Conservation (phyloP, 2,888 invertebrate species). For the Gastrophysa polygoni region DNA sequence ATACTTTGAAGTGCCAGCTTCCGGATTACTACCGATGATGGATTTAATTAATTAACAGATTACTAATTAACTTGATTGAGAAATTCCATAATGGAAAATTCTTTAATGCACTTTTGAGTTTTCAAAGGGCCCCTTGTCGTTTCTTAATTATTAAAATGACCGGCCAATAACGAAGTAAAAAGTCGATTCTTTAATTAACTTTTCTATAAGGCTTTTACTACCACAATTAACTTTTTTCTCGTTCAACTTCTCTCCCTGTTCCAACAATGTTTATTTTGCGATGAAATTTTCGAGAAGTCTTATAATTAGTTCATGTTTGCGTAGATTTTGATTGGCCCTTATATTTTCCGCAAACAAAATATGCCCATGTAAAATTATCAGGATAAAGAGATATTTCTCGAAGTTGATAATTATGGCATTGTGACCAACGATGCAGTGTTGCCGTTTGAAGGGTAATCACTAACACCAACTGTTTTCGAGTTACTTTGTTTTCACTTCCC, state of each 20-base stretch:
- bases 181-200: constrained; percentile 40
- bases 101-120: constrained; percentile 47
- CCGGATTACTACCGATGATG: constrained; percentile 54
- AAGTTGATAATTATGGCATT: too few relatives aligned
- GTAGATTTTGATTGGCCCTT: not conserved
- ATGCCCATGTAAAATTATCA: too few relatives aligned
- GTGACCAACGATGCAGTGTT: too few relatives aligned
- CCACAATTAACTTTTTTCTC: constrained; percentile 32
- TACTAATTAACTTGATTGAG: constrained; percentile 57
- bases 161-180: constrained; percentile 36
- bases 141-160: constrained; percentile 42
- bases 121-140: constrained; percentile 40
- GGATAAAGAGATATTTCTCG: too few relatives aligned
- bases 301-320: constrained; percentile 3
- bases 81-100: constrained; percentile 50
- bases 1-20: constrained; percentile 57
- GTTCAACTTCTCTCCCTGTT: constrained; percentile 18
- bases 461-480: too few relatives aligned
- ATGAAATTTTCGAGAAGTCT: not conserved
- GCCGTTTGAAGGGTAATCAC: too few relatives aligned
- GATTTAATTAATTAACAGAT: constrained; percentile 59
- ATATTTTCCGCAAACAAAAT: not conserved
- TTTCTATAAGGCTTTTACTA: constrained; percentile 35
- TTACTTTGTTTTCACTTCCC: too few relatives aligned
- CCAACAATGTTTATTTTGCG: constrained; percentile 15